A percentile compares a stretch with the other conserved stretches of the same genome.
These are phyloP conservation scores for Orussus abietinus DNA, from an alignment of 1,140 invertebrate species.

Conservation along the genomic window DNA sequence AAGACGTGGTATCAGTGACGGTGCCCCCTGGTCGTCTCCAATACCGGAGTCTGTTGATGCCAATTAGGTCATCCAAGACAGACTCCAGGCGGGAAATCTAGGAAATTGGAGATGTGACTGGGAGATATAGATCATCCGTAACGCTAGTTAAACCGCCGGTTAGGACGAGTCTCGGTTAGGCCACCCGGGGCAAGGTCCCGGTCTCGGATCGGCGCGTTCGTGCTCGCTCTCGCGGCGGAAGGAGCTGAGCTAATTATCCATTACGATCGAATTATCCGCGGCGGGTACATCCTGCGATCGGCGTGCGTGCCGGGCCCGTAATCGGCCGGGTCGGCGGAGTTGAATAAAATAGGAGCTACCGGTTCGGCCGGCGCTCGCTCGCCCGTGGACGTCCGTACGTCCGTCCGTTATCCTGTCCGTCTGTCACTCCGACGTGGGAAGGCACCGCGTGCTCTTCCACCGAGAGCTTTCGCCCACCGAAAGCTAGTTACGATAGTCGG, in stretches of 20 bases:
- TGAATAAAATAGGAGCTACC: conserved; percentile 55
- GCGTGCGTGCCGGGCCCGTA: conserved; percentile 28
- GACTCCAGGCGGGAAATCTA: no score
- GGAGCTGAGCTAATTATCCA: conserved; percentile 1
- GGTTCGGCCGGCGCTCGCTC: conserved; percentile 34
- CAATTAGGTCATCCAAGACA: no score
- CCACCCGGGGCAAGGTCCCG: conserved; percentile 14
- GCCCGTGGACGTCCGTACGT: conserved; percentile 29
- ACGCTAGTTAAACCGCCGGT: no score
- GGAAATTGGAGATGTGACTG: no score
- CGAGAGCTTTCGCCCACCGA: conserved; percentile 35
- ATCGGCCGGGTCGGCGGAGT: conserved; percentile 50
- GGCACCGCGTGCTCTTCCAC: conserved; percentile 46
- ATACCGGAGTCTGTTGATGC: no score
- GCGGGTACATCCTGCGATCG: conserved; percentile 6
- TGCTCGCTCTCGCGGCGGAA: conserved; percentile 10
- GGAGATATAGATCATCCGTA: no score
- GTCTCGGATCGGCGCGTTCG: conserved; percentile 21
- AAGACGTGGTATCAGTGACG: no score
- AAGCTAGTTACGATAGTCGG: conserved; percentile 52
- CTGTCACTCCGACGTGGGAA: conserved; percentile 55
- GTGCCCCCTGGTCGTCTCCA: no score
- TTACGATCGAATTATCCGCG: conserved; percentile 10
- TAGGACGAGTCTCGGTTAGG: no score
- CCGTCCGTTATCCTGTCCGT: conserved; percentile 47